Conservation (phyloP, 2,797 vertebrate species). For the Balearica regulorum region DNA sequence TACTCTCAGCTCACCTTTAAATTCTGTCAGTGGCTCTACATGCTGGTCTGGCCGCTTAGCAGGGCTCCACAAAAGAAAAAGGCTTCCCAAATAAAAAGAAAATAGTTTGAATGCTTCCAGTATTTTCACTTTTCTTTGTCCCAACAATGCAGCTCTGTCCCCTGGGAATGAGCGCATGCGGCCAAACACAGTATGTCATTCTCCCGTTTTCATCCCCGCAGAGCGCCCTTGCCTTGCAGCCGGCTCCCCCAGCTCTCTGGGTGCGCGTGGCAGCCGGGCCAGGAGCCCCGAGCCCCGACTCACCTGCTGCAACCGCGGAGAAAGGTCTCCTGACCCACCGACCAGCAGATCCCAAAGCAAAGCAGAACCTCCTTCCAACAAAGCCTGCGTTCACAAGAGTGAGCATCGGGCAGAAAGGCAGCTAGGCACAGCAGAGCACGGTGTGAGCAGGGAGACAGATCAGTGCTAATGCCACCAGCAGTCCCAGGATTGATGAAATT, state of each 20-base stretch:
- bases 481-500: background rate
- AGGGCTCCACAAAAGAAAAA: background rate
- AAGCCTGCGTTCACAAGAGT: background rate
- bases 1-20: background rate
- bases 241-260: background rate
- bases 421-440: background rate
- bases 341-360: rapidly evolving
- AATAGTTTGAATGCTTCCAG: conserved; percentile 43
- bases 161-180: background rate
- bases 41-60: background rate
- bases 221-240: background rate
- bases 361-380: background rate
- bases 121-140: conserved; percentile 32
- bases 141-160: conserved; percentile 65
- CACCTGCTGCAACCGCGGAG: background rate
- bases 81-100: background rate
- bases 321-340: background rate
- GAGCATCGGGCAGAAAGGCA: background rate
- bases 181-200: background rate
- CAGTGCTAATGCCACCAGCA: background rate
- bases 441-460: background rate
- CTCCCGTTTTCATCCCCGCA: background rate
- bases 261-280: background rate
- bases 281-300: background rate
- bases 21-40: background rate